A percentile compares a stretch with the other conserved stretches of the same genome.
These are phyloP conservation scores for Cacoxenus indagator DNA, from an alignment of 2,888 invertebrate genomes.

Conservation along the genomic window DNA sequence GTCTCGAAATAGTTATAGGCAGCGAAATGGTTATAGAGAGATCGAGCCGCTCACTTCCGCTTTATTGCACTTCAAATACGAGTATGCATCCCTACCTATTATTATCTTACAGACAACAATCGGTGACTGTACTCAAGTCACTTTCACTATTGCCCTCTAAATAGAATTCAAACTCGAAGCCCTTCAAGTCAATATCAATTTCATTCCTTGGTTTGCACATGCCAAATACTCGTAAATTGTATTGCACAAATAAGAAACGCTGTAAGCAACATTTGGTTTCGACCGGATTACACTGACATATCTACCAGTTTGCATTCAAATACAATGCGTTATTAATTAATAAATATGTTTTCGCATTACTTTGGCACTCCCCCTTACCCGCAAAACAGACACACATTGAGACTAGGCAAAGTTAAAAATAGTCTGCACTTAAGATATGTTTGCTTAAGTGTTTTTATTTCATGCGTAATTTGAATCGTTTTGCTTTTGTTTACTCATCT, in stretches of 20 bases:
- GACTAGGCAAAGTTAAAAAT: background rate
- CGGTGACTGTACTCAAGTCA: too few relatives aligned
- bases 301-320: background rate
- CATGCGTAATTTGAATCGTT: background rate
- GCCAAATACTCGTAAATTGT: too few relatives aligned
- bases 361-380: constrained; percentile 2
- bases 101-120: too few relatives aligned
- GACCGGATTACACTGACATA: background rate
- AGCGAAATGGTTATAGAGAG: too few relatives aligned
- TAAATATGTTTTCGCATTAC: background rate
- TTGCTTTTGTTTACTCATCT: background rate
- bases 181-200: too few relatives aligned
- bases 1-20: too few relatives aligned
- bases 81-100: too few relatives aligned
- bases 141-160: too few relatives aligned
- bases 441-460: background rate
- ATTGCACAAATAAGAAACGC: background rate
- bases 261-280: constrained; percentile 2
- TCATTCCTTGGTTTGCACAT: too few relatives aligned
- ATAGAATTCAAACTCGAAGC: too few relatives aligned
- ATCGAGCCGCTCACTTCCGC: too few relatives aligned
- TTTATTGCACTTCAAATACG: too few relatives aligned
- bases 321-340: background rate
- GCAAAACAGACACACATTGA: background rate
- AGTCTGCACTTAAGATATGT: background rate